These are phyloP conservation scores for Rutilus rutilus DNA, from an alignment of 2,113 vertebrate genomes.

Conservation along the genomic window DNA sequence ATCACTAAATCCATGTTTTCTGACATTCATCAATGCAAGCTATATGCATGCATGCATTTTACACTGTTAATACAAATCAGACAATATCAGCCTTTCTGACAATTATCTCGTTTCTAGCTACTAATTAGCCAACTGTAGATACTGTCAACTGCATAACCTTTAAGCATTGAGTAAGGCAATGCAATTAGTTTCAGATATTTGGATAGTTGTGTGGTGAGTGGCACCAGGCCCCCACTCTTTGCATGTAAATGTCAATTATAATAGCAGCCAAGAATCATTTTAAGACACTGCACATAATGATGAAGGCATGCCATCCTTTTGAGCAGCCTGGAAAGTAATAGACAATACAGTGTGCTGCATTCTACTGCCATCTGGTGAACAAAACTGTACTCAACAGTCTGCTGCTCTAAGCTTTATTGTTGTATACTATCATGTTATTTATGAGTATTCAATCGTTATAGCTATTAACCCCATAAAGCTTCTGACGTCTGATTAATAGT, in stretches of 20 bases:
- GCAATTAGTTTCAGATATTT: neutral
- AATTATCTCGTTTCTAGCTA: neutral
- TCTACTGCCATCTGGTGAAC: conserved; percentile 16
- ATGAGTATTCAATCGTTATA: neutral
- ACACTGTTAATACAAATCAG: neutral
- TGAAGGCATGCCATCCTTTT: neutral
- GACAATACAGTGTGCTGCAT: neutral
- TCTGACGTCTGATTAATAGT: neutral
- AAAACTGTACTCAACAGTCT: neutral
- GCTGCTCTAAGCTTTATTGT: neutral
- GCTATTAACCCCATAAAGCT: neutral
- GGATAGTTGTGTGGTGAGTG: neutral
- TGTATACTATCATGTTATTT: neutral
- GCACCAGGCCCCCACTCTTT: neutral
- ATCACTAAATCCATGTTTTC: neutral
- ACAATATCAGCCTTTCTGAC: neutral
- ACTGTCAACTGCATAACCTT: neutral
- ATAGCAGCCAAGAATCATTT: neutral
- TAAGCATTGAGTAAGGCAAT: neutral
- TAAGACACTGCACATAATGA: neutral
- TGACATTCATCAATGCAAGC: neutral
- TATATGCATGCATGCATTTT: neutral
- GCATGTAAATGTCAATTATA: neutral
- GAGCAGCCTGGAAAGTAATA: neutral
- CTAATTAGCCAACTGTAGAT: neutral